Evolutionary conservation across 2,888 invertebrate species (phyloP), one percentile per base, ranked within the genome.

Genomic region (Apomyelois bistriatella): DNA sequence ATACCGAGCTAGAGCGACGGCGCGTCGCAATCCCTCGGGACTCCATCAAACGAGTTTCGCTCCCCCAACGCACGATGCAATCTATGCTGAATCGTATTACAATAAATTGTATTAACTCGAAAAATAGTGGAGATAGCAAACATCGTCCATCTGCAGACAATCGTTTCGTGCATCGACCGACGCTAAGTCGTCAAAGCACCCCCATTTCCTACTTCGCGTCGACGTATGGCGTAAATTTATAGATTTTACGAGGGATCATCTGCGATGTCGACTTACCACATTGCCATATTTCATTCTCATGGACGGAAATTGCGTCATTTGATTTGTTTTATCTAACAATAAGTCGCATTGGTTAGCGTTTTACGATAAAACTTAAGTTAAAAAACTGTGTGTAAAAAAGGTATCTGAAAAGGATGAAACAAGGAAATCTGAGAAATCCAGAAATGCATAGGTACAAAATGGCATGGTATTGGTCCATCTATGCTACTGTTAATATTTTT

Each of bases 31-130:
- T 85, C 89, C 88, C 88, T 61, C 67, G 85, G 79, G 89, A 88
- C 82, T 85, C 83, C 76, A 86, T 90, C 89, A 90, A 89, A 89
- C 88, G 87, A 89, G 89, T 85, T 89, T 85, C 76, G 79, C 81
- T 89, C 88, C 88, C 90, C 87, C 78, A 80, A 71, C 80, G 70
- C 76, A 78, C 84, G 87, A 87, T 87, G 88, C 90, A 89, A 90
- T 89, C 90, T 89, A 88, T 88, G 89, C 89, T 89, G 89, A 90
- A 90, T 90, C 89, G 85, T 86, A 90, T 90, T 89, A 90, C 89
- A 88, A 89, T 89, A 89, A 89, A 90, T 89, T 90, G 89, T 85
- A 88, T 90, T 89, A 90, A 87, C 87, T 89, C 85, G 88, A 87
- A 88, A 89, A 88, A 89, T 89, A 85, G 85, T 85, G 74, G 79